A percentile compares a stretch with the other conserved stretches of the same genome.
Evolutionary conservation across 2,888 invertebrate species (phyloP).

Genomic region (Gryllus longicercus): DNA sequence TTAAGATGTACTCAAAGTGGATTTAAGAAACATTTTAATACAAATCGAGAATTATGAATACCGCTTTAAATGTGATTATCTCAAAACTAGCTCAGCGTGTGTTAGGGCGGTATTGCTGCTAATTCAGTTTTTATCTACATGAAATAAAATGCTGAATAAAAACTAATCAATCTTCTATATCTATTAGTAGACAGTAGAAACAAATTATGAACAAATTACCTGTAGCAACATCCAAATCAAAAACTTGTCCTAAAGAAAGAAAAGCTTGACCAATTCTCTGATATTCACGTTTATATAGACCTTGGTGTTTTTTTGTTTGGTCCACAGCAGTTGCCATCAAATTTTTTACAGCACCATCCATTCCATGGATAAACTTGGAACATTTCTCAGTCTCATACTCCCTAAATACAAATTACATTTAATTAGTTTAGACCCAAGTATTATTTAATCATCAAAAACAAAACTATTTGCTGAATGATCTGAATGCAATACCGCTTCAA

Average conservation of each 20-base stretch:
- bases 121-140: no score
- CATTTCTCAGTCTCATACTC: slow-evolving; percentile 84
- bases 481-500: no score
- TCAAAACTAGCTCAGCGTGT: no score
- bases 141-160: no score
- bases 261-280: slow-evolving; percentile 87
- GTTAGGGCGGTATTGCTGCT: no score
- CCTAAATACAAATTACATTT: slow-evolving; percentile 22
- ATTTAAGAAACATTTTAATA: no score
- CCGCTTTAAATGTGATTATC: no score
- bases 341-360: slow-evolving; percentile 85
- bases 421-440: neutral
- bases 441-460: neutral
- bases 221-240: slow-evolving; percentile 67
- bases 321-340: slow-evolving; percentile 76
- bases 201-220: slow-evolving; percentile 42
- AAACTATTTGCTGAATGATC: neutral
- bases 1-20: no score
- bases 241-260: slow-evolving; percentile 75
- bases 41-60: no score
- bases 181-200: no score
- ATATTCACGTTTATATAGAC: slow-evolving; percentile 83
- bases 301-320: slow-evolving; percentile 82
- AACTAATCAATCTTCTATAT: no score
- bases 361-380: slow-evolving; percentile 72